Conservation (phyloP, 2,797 vertebrate genomes). For the Schizopygopsis pylzovi region DNA sequence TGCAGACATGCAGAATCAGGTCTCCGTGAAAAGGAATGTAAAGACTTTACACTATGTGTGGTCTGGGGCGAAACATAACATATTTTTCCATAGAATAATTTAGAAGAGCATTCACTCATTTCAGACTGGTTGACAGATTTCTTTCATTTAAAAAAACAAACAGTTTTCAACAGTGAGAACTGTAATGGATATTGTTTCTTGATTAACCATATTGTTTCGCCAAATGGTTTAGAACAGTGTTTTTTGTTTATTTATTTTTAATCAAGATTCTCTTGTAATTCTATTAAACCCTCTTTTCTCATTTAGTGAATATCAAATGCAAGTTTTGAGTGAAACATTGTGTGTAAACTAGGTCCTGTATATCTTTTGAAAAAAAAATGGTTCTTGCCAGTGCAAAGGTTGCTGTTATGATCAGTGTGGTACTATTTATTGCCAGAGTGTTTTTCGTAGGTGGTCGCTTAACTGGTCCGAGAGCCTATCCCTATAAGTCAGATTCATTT, state of each 20-base stretch:
- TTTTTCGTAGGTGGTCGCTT: background rate
- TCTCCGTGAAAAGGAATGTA: background rate
- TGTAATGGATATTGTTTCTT: background rate
- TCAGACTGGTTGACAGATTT: conserved; percentile 21
- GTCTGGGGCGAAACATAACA: conserved; percentile 11
- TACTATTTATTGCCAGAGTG: background rate
- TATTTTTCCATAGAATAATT: conserved; percentile 26
- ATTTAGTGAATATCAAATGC: background rate
- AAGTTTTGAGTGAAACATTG: background rate
- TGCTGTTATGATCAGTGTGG: background rate
- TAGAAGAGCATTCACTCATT: conserved; percentile 5
- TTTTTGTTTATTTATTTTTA: background rate
- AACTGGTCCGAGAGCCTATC: background rate
- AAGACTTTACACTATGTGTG: conserved; percentile 30
- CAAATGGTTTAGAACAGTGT: background rate
- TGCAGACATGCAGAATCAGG: conserved; percentile 45
- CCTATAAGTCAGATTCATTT: background rate
- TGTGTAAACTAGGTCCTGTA: background rate
- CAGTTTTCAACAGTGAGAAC: conserved; percentile 5
- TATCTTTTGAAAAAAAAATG: background rate
- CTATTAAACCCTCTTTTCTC: background rate
- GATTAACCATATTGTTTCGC: background rate
- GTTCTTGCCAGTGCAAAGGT: background rate
- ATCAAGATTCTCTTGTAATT: background rate
- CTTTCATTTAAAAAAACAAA: background rate